phyloP scores from a whole-genome alignment of 2,888 invertebrate genomes.

The Proisotoma minuta region DNA sequence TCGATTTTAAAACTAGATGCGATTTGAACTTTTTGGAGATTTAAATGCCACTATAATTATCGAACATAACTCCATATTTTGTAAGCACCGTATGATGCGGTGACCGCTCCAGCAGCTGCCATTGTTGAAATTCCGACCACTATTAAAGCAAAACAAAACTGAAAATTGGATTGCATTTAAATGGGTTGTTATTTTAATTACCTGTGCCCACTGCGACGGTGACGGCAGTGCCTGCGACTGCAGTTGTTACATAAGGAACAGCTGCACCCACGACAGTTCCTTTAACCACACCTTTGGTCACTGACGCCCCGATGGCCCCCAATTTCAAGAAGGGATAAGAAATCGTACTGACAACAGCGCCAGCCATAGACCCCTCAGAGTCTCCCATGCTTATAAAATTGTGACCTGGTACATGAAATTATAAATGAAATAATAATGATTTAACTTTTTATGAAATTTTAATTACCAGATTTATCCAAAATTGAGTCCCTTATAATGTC shows the following conservation, averaged over 20 bases:
- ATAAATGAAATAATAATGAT: too few species aligned
- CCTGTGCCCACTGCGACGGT: constrained; percentile 1
- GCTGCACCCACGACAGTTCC: constrained; percentile 5
- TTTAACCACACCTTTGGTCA: background rate
- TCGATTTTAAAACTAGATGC: too few species aligned
- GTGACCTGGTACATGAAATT: too few species aligned
- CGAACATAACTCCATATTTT: background rate
- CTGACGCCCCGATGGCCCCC: background rate
- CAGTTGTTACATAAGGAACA: background rate
- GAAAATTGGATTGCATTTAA: background rate
- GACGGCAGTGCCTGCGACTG: constrained; percentile 7
- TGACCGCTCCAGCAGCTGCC: background rate
- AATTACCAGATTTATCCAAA: too few species aligned
- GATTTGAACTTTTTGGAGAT: too few species aligned
- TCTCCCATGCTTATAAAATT: too few species aligned
- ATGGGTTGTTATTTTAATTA: background rate
- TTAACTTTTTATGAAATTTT: too few species aligned
- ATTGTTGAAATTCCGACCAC: background rate
- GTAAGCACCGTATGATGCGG: constrained; percentile 1
- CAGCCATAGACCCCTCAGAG: too few species aligned
- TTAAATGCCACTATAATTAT: background rate
- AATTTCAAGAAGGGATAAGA: background rate
- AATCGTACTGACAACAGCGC: background rate
- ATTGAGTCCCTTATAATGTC: too few species aligned
- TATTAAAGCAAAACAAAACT: background rate